Evolutionary conservation across 2,888 invertebrate species (phyloP), one percentile per base, ranked within the genome.

Genomic region (Mesorhabditis spiculigera): DNA sequence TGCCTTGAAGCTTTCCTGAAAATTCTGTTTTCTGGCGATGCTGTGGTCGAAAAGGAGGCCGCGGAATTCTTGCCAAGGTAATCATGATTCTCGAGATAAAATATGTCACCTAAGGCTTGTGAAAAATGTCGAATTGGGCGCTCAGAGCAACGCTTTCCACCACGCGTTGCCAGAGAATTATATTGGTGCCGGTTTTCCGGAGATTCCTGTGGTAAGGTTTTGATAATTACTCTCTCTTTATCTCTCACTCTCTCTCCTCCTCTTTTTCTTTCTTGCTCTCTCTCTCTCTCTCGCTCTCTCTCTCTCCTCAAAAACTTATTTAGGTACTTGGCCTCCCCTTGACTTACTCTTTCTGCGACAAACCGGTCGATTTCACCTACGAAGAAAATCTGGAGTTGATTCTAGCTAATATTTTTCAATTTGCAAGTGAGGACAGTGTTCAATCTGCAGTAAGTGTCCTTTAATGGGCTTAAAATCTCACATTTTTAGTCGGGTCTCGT

Each of bases 311-410:
- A 28, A 28, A 28, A 28, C 28, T 28, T 28, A 28, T 69, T 10
- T 42, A 69, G 69, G 66, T 70, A 5, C 67, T 70, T 4, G 66
- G 66, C 43, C 58, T 70, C 43, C 66, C 67, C 41, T 28, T 16
- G 4, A 65, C 67, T 8, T 70, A 63, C 16, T 61, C 61, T 10
- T 70, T 70, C 43, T 63, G 61, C 28, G 67, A 67, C 58, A 67
- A 70, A 44, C 45, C 63, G 5, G 42, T 64, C 10, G 43, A 70
- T 62, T 70, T 65, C 44, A 62, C 63, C 10, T 16, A 62, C n/a
- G 70, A 70, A 42, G 50, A 65, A 8, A 70, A 70, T 43, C 45
- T 70, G 42, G 70, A 70, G 66, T 5, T 70, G 4, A 43, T 70
- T 16, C 42, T 70, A 28, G 61, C 8, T 58, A 13, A 28, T 28